Percentiles rank a stretch among this genome's conserved stretches.
Evolutionary conservation across 2,113 vertebrate genomes (phyloP).

Genomic region (Craseonycteris thonglongyai): DNA sequence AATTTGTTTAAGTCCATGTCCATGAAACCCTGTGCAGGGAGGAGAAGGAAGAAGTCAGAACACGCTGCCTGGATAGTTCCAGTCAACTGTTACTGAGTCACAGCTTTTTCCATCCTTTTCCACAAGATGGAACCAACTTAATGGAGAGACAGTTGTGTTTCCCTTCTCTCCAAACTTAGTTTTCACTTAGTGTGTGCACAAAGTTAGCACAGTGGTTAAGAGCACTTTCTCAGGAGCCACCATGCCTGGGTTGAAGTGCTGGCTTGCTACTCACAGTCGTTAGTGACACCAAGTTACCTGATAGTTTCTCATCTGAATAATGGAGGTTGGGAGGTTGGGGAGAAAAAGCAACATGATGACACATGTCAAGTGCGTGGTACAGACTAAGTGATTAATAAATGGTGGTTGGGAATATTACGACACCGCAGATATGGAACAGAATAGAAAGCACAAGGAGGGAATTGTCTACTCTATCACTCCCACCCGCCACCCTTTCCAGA

Average conservation of each 20-base stretch:
- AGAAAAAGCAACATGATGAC: not conserved
- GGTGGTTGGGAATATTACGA: not conserved
- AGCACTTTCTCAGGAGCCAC: not conserved
- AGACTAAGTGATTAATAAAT: not conserved
- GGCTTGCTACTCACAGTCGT: not conserved
- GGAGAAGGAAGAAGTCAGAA: not conserved
- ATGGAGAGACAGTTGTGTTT: not conserved
- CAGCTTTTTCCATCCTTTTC: not conserved
- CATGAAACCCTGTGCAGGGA: conserved; percentile 89
- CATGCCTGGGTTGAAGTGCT: not conserved
- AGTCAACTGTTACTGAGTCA: not conserved
- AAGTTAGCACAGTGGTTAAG: not conserved
- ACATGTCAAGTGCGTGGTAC: fast-evolving
- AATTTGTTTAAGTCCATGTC: conserved; percentile 96
- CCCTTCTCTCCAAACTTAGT: not conserved
- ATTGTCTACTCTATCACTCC: not conserved
- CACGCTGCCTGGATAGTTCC: not conserved
- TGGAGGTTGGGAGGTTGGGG: not conserved
- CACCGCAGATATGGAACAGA: not conserved
- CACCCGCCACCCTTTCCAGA: not conserved
- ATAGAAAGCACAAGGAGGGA: not conserved
- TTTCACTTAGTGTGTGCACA: not conserved
- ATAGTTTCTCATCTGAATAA: not conserved
- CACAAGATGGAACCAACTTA: not conserved
- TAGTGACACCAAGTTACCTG: not conserved